Conservation (phyloP, 2,888 invertebrate species). For the Cephus runcator region DNA sequence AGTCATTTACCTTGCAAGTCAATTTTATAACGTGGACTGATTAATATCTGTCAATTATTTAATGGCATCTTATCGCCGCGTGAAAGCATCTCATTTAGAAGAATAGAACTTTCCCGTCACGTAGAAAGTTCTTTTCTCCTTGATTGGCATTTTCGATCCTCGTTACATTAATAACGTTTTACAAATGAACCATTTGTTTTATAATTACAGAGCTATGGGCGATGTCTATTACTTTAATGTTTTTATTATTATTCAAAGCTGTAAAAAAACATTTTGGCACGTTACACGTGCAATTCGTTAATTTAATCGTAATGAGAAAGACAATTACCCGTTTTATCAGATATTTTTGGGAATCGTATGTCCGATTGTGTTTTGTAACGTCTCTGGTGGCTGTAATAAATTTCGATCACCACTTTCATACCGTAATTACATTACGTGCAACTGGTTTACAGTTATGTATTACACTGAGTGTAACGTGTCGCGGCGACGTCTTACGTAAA, state of each 20-base stretch:
- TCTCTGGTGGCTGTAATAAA: constrained; percentile 40
- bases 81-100: not conserved
- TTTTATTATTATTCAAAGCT: not conserved
- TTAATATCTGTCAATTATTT: not conserved
- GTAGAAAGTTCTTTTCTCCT: not conserved
- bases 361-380: constrained; percentile 27
- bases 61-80: not conserved
- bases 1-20: too few species aligned
- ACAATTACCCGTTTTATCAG: not conserved
- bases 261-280: not conserved
- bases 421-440: constrained; percentile 50
- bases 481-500: constrained; percentile 25
- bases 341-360: not conserved
- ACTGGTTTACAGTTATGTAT: constrained; percentile 52
- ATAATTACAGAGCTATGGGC: not conserved
- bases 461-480: constrained; percentile 24
- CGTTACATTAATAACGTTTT: not conserved
- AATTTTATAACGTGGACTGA: not conserved
- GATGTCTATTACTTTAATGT: not conserved
- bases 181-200: not conserved
- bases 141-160: not conserved
- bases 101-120: not conserved
- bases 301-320: not conserved
- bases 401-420: constrained; percentile 51
- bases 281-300: not conserved